Percentiles rank a stretch among this genome's conserved stretches.
Conservation (phyloP, 2,797 vertebrate genomes). For the Percopsis omiscomaycus region DNA sequence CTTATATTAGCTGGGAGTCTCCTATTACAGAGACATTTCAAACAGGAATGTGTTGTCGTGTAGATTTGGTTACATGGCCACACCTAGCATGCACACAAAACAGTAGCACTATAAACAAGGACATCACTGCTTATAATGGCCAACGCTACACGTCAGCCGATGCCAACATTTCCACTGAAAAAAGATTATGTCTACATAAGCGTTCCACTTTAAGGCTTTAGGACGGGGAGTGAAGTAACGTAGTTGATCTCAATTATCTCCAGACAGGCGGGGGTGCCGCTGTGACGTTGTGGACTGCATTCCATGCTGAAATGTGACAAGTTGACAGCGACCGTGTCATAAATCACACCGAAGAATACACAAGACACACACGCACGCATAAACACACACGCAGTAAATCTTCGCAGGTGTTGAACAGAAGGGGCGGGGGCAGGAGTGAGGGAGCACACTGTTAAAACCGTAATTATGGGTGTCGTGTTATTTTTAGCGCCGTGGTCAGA, state of each 20-base stretch:
- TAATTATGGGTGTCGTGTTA: slow-evolving; percentile 69
- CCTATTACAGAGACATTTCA: slow-evolving; percentile 16
- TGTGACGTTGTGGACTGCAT: slow-evolving; percentile 39
- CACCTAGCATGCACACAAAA: slow-evolving; percentile 42
- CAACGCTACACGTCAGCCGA: slow-evolving; percentile 5
- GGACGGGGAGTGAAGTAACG: neutral
- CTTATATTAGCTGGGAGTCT: slow-evolving; percentile 8
- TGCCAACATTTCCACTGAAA: slow-evolving; percentile 17
- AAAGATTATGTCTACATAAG: neutral
- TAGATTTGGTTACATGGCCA: slow-evolving; percentile 32
- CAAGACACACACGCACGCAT: slow-evolving; percentile 7
- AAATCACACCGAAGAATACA: slow-evolving; percentile 31
- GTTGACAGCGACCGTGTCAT: slow-evolving; percentile 19
- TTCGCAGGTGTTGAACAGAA: slow-evolving; percentile 53
- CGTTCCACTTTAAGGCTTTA: neutral
- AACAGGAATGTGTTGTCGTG: slow-evolving; percentile 29
- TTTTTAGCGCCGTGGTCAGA: slow-evolving; percentile 64
- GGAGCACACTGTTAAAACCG: slow-evolving; percentile 55
- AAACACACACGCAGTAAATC: slow-evolving; percentile 32
- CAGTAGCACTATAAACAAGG: slow-evolving; percentile 51
- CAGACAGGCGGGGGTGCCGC: slow-evolving; percentile 5
- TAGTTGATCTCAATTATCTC: neutral
- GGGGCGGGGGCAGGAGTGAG: slow-evolving; percentile 37
- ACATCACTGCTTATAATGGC: slow-evolving; percentile 21
- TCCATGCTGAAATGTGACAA: slow-evolving; percentile 27